phyloP scores from a whole-genome alignment of 2,888 invertebrate species.

The Patella depressa region DNA sequence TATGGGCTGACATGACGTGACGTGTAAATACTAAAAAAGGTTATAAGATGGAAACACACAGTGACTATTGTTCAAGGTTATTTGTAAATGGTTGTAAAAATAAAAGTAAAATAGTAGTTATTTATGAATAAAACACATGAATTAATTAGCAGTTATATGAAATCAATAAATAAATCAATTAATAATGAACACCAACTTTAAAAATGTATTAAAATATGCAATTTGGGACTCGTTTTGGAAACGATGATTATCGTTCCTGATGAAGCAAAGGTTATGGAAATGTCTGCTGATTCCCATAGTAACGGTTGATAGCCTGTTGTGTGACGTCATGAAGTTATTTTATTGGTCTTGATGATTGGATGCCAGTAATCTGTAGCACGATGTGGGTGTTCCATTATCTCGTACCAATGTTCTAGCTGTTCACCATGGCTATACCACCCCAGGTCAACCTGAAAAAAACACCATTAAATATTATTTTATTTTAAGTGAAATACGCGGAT shows the following conservation, averaged over 20 bases:
- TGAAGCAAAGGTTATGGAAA: constrained; percentile 1
- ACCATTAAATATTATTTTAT: not conserved
- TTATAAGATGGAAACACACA: too few relatives aligned
- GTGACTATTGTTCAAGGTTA: too few relatives aligned
- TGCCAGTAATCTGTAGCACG: constrained; percentile 65
- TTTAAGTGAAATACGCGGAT: too few relatives aligned
- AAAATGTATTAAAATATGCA: not conserved
- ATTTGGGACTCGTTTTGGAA: not conserved
- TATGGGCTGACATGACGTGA: too few relatives aligned
- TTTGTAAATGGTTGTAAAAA: too few relatives aligned
- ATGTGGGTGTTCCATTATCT: constrained; percentile 67
- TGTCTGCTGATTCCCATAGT: not conserved
- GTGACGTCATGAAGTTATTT: constrained; percentile 55
- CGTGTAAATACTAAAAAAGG: too few relatives aligned
- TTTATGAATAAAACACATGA: too few relatives aligned
- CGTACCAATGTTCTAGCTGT: constrained; percentile 65
- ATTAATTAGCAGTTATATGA: too few relatives aligned
- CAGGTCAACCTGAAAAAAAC: constrained; percentile 54
- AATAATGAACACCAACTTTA: too few relatives aligned
- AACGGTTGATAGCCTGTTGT: not conserved
- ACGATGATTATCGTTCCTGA: not conserved
- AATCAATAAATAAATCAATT: too few relatives aligned
- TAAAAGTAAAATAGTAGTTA: too few relatives aligned
- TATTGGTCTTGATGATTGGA: constrained; percentile 63
- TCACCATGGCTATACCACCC: constrained; percentile 67